Base-by-base conservation (phyloP, 2,797 vertebrate genomes). In the Lutra lutra region DNA sequence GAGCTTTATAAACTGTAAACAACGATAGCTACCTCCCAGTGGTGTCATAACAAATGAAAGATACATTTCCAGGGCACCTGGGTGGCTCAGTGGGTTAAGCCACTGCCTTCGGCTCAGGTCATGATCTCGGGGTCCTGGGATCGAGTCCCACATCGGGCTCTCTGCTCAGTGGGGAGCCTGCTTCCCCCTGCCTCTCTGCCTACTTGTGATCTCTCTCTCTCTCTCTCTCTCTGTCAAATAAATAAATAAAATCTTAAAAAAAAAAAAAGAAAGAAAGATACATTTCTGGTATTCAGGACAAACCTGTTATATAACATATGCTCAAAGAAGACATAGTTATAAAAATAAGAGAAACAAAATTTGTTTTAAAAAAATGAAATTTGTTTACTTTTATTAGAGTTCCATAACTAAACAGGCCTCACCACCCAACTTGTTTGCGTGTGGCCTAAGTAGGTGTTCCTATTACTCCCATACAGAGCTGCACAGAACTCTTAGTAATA, bases 341-440 rank as follows among this genome's bases (percentile, higher is more conserved):
- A 94, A 94, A 87, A 86, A 96, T 58, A 48, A 32, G 27, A 96
- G 38, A 96, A 95, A 86, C 51, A 2, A 72, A 95, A 54, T 56
- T 17, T 51, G 12, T 56, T 91, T 91, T 84, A 80, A 58, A 58
- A 58, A 58, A 58, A 25, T 58, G 56, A 23, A 58, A 58, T 56
- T 56, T 56, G 54, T 56, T 91, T 89, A 87, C 27, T 80, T 90
- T 72, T 73, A 94, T 89, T 86, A 95, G 62, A 32, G 25, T 21
- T 70, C 68, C 70, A 2, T 58, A 43, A 78, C 83, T 79, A 64
- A 27, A 82, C 70, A 62, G 79, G 38, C 38, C 73, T 82, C 1
- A 70, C 27, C 43, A 21, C 29, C 84, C 88, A 62, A 86, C 25
- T 80, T 70, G 79, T 56, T 80, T 29, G 29, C 64, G 38, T 38